Base-by-base conservation (phyloP, 1,140 invertebrate species). In the Lordiphosa mommai region DNA sequence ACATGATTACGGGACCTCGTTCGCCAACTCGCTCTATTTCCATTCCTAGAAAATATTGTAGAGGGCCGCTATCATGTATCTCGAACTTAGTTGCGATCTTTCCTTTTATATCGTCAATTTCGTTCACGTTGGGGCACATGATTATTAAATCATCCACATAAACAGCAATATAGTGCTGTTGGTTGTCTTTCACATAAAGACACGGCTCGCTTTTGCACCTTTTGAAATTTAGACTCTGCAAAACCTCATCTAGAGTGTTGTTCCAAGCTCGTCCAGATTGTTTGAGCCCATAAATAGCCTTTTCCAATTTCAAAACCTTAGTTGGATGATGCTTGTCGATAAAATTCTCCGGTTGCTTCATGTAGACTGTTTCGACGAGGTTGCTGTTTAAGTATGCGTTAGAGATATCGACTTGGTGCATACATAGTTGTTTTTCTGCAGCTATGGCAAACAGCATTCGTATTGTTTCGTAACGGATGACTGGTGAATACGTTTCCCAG, bases 341-440 rank as follows among this genome's bases (percentile, higher is more conserved):
- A 23, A 43, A 43, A 8, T 29, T 43, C 17, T 43, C 3, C 27
- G 3, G 38, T 9, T 41, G 38, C 38, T 16, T 41, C 13, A 41
- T 41, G 14, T 17, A 16, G 3, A 41, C 38, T 8, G 13, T 17
- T 16, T 41, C 38, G 14, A 6, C 7, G 13, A 41, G 38, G 4
- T 43, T 20, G 7, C 23, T 23, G n/a, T 43, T 43, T 43, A 43
- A 8, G 40, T 43, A 43, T 43, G 40, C 40, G 7, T 38, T 38
- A 1, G 37, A 38, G 4, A 43, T 43, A 14, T 43, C 40, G 23
- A 43, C 10, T 17, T 43, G 40, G 23, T 23, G 40, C 40, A 38
- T 38, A 12, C 16, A 38, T 7, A 38, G 37, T 17, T 43, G 13
- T n/a, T 43, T 43, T 17, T 20, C 40, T 17, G 40, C 40, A 3